phyloP scores from a whole-genome alignment of 2,888 invertebrate species.

The Morpho achilles region DNA sequence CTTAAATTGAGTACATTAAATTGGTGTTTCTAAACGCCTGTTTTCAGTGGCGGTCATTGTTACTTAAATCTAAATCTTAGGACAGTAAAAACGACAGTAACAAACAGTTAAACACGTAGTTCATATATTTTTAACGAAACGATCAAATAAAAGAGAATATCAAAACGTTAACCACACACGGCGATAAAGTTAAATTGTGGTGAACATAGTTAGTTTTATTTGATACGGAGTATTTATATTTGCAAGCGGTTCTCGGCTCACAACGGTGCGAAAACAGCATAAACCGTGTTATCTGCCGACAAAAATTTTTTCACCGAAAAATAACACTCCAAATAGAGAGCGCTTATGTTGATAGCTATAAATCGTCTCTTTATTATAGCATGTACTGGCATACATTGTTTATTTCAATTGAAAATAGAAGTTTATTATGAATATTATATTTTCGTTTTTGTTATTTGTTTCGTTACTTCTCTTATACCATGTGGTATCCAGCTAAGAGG shows the following conservation, averaged over 20 bases:
- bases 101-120: too few species aligned
- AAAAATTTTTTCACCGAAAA: constrained; percentile 47
- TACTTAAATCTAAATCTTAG: too few species aligned
- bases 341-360: constrained; percentile 25
- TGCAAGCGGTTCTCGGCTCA: constrained; percentile 12
- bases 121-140: background rate
- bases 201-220: constrained; percentile 13
- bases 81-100: too few species aligned
- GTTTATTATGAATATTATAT: too few species aligned
- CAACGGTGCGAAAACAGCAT: constrained; percentile 38
- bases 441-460: too few species aligned
- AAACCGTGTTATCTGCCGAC: constrained; percentile 47
- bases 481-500: too few species aligned
- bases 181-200: constrained; percentile 11
- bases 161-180: constrained; percentile 6
- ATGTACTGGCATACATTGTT: constrained; percentile 20
- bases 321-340: constrained; percentile 33
- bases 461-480: too few species aligned
- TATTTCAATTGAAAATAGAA: constrained; percentile 9
- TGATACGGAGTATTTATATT: constrained; percentile 23
- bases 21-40: too few species aligned
- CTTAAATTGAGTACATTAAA: too few species aligned
- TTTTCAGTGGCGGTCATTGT: too few species aligned
- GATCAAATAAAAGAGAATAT: constrained; percentile 2
- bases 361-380: constrained; percentile 23